Evolutionary conservation across 2,113 vertebrate species (phyloP).

Genomic region (Condylura cristata): DNA sequence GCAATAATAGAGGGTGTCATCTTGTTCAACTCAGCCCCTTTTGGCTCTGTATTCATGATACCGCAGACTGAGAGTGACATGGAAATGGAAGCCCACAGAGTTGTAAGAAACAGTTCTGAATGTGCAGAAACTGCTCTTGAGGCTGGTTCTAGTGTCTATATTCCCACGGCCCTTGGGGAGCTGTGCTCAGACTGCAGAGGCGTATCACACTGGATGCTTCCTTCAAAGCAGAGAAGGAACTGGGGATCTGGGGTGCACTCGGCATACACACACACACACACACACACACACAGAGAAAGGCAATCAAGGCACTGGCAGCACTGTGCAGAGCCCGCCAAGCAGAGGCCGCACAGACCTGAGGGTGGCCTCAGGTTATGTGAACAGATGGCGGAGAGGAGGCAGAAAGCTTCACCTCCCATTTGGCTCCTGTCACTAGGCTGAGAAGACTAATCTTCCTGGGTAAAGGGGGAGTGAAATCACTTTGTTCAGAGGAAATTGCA

Average conservation of each 20-base stretch:
- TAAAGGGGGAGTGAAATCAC: slow-evolving; percentile 53
- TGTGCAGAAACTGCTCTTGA: background rate
- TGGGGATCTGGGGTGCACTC: background rate
- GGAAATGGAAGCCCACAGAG: background rate
- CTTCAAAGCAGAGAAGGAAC: background rate
- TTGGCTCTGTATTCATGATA: background rate
- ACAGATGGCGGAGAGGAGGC: slow-evolving; percentile 62
- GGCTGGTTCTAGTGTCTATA: background rate
- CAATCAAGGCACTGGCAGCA: slow-evolving; percentile 18
- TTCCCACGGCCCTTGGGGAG: background rate
- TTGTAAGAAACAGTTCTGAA: background rate
- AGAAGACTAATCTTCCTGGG: slow-evolving; percentile 68
- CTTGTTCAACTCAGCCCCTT: background rate
- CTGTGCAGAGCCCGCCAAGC: background rate
- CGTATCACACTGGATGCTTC: background rate
- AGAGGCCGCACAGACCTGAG: background rate
- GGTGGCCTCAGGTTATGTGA: slow-evolving; percentile 65
- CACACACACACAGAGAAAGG: background rate
- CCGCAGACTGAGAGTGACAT: background rate
- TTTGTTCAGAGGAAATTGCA: slow-evolving; percentile 73
- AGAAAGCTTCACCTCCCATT: slow-evolving; percentile 56
- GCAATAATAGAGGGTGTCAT: background rate
- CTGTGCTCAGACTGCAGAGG: background rate
- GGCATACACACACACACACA: background rate
- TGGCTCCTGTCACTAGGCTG: slow-evolving; percentile 56